These are phyloP conservation scores for Brachyptera risi DNA, from an alignment of 2,888 invertebrate species.

Conservation along the genomic window DNA sequence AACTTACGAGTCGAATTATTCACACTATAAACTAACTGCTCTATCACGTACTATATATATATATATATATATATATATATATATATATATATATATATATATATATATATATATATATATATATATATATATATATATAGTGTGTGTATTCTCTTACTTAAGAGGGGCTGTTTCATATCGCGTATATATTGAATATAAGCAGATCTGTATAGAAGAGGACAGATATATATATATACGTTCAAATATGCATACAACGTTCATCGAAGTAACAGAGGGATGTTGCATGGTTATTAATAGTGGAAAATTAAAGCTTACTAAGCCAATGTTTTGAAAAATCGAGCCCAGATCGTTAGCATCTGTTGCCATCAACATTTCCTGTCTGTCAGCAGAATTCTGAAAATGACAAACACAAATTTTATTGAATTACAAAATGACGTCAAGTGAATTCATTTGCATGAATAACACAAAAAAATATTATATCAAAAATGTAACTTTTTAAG, in stretches of 20 bases:
- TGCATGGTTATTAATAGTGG: slow-evolving; percentile 11
- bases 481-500: slow-evolving; percentile 4
- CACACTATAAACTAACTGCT: too few species aligned
- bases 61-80: too few species aligned
- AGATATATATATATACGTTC: too few species aligned
- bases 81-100: too few species aligned
- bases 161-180: too few species aligned
- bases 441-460: slow-evolving; percentile 18
- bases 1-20: slow-evolving; percentile 17
- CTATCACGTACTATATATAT: too few species aligned
- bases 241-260: not conserved
- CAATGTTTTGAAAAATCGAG: slow-evolving; percentile 13
- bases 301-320: slow-evolving; percentile 10
- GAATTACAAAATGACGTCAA: slow-evolving; percentile 13
- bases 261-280: too few species aligned
- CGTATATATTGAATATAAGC: too few species aligned
- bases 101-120: too few species aligned
- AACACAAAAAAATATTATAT: not conserved
- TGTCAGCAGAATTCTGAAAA: slow-evolving; percentile 8
- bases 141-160: too few species aligned
- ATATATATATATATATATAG: too few species aligned
- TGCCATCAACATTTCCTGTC: not conserved
- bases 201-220: too few species aligned
- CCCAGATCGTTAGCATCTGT: not conserved
- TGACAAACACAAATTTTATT: slow-evolving; percentile 19